Conservation (phyloP, 2,797 vertebrate species). For the Mastacembelus armatus region DNA sequence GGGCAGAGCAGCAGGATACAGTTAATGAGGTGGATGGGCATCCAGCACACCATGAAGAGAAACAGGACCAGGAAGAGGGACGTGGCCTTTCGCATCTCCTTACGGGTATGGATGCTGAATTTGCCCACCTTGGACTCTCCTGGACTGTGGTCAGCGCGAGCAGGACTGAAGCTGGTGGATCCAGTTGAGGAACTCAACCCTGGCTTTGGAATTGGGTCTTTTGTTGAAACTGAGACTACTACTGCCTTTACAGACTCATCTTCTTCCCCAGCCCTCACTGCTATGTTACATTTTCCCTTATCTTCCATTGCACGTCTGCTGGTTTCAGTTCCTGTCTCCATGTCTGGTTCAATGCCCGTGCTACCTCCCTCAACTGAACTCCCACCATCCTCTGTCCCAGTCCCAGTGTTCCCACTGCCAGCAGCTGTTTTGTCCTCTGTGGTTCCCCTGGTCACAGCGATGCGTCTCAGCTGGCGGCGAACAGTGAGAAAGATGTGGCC, state of each 20-base stretch:
- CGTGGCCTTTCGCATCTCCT: slow-evolving; percentile 86
- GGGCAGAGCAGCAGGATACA: slow-evolving; percentile 83
- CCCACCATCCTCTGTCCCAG: neutral
- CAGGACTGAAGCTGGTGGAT: neutral
- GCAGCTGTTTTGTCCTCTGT: neutral
- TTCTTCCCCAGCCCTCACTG: neutral
- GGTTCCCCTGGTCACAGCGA: slow-evolving; percentile 58
- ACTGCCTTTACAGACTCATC: neutral
- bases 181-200: neutral
- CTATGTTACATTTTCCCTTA: neutral
- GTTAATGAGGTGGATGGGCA: slow-evolving; percentile 88
- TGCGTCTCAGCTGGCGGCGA: slow-evolving; percentile 86
- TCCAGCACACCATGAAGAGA: slow-evolving; percentile 89
- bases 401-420: neutral
- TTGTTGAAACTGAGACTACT: too few relatives aligned
- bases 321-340: neutral
- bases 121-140: neutral
- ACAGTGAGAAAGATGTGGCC: slow-evolving; percentile 89
- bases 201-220: neutral
- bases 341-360: neutral
- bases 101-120: slow-evolving; percentile 60
- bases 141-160: neutral
- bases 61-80: slow-evolving; percentile 89
- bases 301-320: neutral
- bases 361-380: neutral